A percentile compares a stretch with the other conserved stretches of the same genome.
Conservation (phyloP, 2,113 vertebrate genomes). For the Pomatostomus ruficeps region DNA sequence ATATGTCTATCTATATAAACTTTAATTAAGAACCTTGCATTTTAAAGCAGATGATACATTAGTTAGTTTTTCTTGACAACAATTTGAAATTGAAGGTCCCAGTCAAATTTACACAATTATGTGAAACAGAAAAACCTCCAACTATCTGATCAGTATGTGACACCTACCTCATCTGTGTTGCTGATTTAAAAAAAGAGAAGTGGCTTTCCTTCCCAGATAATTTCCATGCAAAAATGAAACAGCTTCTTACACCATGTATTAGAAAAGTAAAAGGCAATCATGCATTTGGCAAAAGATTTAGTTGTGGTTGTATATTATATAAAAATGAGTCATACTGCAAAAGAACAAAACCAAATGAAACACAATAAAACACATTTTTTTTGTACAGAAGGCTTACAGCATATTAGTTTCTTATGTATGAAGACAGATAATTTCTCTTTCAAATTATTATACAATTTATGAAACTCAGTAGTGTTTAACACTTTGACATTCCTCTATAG, state of each 20-base stretch:
- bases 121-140: conserved; percentile 66
- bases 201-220: conserved; percentile 58
- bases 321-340: conserved; percentile 70
- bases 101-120: conserved; percentile 67
- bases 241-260: conserved; percentile 69
- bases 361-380: conserved; percentile 57
- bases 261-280: conserved; percentile 86
- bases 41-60: conserved; percentile 74
- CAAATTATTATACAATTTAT: conserved; percentile 68
- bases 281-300: conserved; percentile 88
- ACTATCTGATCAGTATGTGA: conserved; percentile 62
- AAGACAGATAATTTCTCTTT: conserved; percentile 65
- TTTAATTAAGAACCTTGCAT: conserved; percentile 79
- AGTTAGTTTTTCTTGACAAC: conserved; percentile 67
- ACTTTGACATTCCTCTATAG: conserved; percentile 61
- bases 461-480: conserved; percentile 64
- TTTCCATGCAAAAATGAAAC: conserved; percentile 80
- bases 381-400: conserved; percentile 69
- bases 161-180: conserved; percentile 55
- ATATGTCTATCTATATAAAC: conserved; percentile 81
- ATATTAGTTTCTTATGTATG: conserved; percentile 53
- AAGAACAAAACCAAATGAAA: conserved; percentile 55
- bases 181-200: conserved; percentile 67
- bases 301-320: conserved; percentile 58
- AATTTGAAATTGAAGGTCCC: conserved; percentile 75